Evolutionary conservation across 2,113 vertebrate species (phyloP).

Genomic region (Sisor rabdophorus): DNA sequence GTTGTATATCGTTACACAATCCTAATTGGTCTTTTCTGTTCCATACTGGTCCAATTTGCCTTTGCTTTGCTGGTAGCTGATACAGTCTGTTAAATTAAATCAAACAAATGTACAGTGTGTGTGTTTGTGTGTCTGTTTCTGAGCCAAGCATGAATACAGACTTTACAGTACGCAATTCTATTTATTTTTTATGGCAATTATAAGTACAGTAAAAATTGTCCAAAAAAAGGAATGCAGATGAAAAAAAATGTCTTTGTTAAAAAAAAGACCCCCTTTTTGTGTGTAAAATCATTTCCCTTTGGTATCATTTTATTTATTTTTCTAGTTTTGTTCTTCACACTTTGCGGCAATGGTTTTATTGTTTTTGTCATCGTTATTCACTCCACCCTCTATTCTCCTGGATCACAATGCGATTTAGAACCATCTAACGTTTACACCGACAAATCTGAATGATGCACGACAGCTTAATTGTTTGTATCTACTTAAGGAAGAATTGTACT

Average conservation of each 20-base stretch:
- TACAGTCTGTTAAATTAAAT: background rate
- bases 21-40: background rate
- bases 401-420: background rate
- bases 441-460: constrained; percentile 18
- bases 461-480: constrained; percentile 7
- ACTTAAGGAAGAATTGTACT: background rate
- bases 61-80: background rate
- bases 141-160: background rate
- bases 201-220: constrained; percentile 18
- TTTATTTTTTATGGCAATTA: constrained; percentile 42
- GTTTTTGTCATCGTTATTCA: no score
- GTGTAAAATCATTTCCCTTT: background rate
- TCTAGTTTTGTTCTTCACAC: no score
- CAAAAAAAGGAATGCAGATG: background rate
- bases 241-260: no score
- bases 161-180: constrained; percentile 21
- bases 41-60: background rate
- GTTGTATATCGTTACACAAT: background rate
- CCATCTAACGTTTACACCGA: constrained; percentile 29
- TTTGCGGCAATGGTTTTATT: background rate
- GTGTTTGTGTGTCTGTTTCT: background rate
- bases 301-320: background rate
- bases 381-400: background rate
- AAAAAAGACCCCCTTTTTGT: background rate
- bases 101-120: background rate